phyloP scores from a whole-genome alignment of 2,797 vertebrate genomes.

The Cossypha niveicapilla region DNA sequence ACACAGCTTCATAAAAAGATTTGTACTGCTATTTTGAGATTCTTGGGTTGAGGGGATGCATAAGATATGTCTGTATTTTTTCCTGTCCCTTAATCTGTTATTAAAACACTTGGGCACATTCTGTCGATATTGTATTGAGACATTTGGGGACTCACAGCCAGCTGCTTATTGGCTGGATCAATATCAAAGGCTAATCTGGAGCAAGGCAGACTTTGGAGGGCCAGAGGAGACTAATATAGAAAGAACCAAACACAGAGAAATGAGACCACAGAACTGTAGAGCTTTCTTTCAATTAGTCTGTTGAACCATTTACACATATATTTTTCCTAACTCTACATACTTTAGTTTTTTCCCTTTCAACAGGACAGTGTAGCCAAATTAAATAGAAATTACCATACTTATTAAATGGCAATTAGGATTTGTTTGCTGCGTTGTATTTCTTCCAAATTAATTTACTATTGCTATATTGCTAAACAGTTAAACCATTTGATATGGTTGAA shows the following conservation, averaged over 20 bases:
- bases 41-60: neutral
- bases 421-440: conserved; percentile 42
- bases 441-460: conserved; percentile 56
- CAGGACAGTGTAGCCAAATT: conserved; percentile 27
- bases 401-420: conserved; percentile 60
- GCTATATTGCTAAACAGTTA: conserved; percentile 9
- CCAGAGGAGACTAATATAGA: neutral
- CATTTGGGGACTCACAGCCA: conserved; percentile 4
- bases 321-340: neutral
- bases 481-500: conserved; percentile 52
- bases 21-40: neutral
- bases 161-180: conserved; percentile 20
- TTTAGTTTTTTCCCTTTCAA: conserved; percentile 17
- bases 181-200: conserved; percentile 43
- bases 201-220: neutral
- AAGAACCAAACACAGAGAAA: neutral
- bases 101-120: conserved; percentile 5
- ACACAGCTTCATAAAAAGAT: neutral
- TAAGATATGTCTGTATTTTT: neutral
- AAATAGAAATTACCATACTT: conserved; percentile 58
- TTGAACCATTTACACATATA: neutral
- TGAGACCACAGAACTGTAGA: neutral
- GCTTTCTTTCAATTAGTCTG: conserved; percentile 11
- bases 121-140: conserved; percentile 20
- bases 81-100: neutral